Evolutionary conservation across 2,797 vertebrate species (phyloP).

Genomic region (Hippoglossus hippoglossus): DNA sequence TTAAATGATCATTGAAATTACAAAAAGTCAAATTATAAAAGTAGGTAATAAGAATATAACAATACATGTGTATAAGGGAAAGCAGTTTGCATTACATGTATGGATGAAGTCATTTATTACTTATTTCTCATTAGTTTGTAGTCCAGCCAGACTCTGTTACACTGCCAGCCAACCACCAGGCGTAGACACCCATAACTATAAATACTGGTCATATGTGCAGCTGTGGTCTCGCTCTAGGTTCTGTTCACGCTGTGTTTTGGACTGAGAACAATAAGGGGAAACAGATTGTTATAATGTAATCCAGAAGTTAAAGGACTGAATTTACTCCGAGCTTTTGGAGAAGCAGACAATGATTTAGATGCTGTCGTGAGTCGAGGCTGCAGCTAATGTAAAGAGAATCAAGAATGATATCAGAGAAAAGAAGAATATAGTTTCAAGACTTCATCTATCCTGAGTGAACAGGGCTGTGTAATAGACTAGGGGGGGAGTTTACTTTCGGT

Average conservation of each 20-base stretch:
- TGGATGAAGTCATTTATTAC: slow-evolving; percentile 29
- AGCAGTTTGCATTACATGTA: neutral
- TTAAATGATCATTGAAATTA: too few relatives aligned
- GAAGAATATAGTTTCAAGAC: neutral
- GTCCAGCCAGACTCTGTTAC: neutral
- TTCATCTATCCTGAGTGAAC: neutral
- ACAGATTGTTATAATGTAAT: slow-evolving; percentile 15
- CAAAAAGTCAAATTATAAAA: too few relatives aligned
- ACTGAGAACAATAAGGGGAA: slow-evolving; percentile 7
- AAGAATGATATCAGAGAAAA: neutral
- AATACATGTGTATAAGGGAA: too few relatives aligned
- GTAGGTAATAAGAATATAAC: neutral
- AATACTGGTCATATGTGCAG: too few relatives aligned
- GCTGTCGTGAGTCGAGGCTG: neutral
- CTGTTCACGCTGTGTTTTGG: slow-evolving; percentile 4
- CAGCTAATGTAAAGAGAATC: neutral
- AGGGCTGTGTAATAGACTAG: neutral
- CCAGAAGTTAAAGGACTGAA: slow-evolving; percentile 2
- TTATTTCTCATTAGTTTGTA: slow-evolving; percentile 32
- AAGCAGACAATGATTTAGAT: neutral
- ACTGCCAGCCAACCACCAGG: too few relatives aligned
- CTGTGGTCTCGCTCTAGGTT: neutral
- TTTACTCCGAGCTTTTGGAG: neutral
- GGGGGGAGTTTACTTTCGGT: slow-evolving; percentile 19
- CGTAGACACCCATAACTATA: too few relatives aligned